Base-by-base conservation (phyloP, 1,140 invertebrate genomes). In the Brevipalpus yothersi region DNA sequence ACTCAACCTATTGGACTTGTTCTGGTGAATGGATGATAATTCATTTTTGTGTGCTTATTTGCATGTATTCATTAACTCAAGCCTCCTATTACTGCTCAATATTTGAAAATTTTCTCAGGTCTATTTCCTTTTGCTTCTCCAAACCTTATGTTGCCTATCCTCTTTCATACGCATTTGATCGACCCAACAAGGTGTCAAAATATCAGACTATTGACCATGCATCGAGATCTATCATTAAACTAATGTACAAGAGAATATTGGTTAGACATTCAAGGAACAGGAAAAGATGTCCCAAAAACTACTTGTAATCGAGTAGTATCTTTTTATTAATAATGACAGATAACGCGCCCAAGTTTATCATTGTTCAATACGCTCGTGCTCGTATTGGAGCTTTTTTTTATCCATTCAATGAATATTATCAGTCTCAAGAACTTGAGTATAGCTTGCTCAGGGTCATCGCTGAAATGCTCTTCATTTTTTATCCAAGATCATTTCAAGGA, bases 311-410 rank as follows among this genome's bases (percentile, higher is more conserved):
- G n/a, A n/a, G n/a, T n/a, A n/a, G n/a, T n/a, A n/a, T n/a, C n/a
- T n/a, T n/a, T n/a, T n/a, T n/a, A n/a, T n/a, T 67, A 80, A 74
- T 97, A 12, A 94, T 85, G 84, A 80, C 81, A 0, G 87, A 89
- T 1, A 97, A 95, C 71, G 75, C 76, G 23, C 67, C 80, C 8
- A 80, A 86, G 66, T 97, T 90, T 89, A 74, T 84, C 4, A 66
- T 92, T 0, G 74, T 79, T 0, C 77, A 82, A 65, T 74, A 87
- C 62, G 90, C 82, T 1, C 80, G 83, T 5, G 79, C 82, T 53
- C 80, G 87, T 63, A 79, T 80, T 12, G 93, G 92, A 0, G 70
- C 60, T 23, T 58, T 66, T 56, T 47, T 58, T 4, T 45, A n/a
- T 40, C 15, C 41, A 9, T 2, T 58, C 45, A 58, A 58, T 47